Base-by-base conservation (phyloP, 1,140 invertebrate genomes). In the Eueides isabella region DNA sequence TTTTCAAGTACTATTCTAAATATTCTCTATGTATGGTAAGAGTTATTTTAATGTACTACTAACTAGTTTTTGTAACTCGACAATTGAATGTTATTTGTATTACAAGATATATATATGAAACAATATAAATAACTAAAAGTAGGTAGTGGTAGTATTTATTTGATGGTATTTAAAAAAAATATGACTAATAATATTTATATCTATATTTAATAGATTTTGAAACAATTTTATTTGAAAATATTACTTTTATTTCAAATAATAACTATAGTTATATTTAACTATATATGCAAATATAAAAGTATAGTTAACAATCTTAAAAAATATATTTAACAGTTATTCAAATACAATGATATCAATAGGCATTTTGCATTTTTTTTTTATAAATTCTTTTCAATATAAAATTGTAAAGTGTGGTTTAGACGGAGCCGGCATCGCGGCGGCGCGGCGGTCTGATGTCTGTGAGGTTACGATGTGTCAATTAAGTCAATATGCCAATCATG, bases 401-500 rank as follows among this genome's bases (percentile, higher is more conserved):
- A 55, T 55, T 26, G 9, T 11, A 23, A 55, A 55, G 5, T 23
- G n/a, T 55, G 48, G 23, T 55, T 26, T 23, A 55, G 0, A 23
- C 48, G 3, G 48, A 23, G 48, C 35, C 35, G 35, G 12, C 35
- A 38, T 16, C 1, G 23, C 23, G 48, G 19, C 48, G 48, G 41
- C 38, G 14, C n/a, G 41, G 48, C 48, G 48, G 23, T 26, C 48
- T 55, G 48, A 55, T 23, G 23, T 23, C 11, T 5, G 11, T 11
- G n/a, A n/a, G 11, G 35, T 26, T 26, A 55, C 19, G 48, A 55
- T 26, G 48, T 55, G 48, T 55, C 48, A 55, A 55, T 55, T 55
- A 55, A 55, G 48, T 26, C 48, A 55, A 55, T 55, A 67, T 68
- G 26, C 41, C 44, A 73, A 62, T 73, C 55, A 62, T 55, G 48